Evolutionary conservation across 2,797 vertebrate genomes (phyloP), one percentile per base, ranked within the genome.

Genomic region (Kryptolebias ocellatus): DNA sequence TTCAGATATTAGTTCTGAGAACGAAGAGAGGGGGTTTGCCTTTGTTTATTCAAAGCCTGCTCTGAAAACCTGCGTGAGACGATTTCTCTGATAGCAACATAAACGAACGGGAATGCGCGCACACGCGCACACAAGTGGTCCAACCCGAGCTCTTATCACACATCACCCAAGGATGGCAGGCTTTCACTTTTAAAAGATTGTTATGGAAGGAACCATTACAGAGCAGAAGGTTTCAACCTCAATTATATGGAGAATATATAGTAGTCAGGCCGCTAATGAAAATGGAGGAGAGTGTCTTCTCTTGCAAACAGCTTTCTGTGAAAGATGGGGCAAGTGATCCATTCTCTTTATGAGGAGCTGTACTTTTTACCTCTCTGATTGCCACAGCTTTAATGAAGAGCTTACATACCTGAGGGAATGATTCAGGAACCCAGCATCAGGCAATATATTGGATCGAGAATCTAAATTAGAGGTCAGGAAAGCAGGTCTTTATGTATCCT

Each of bases 171-270:
- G 79, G 83, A 88, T 89, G 78, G 83, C 84, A 85, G 86, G 80
- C 84, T 84, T 87, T 85, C 78, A 84, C 81, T 90, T 86, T 87
- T 91, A 91, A 90, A 83, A 87, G 87, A 92, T 90, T 87, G 89
- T 92, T 92, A 92, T 91, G 85, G 90, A 93, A 88, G 84, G 87
- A 83, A 80, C 91, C 85, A 92, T 93, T 93, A 92, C 90, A 91
- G 88, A 90, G 88, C 88, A 89, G 73, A 72, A 88, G 89, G 89
- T 90, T 90, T 89, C 89, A 87, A 90, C 91, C 90, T 92, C 90
- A 92, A 92, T 92, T 93, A 92, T 86, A 84, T 81, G 78, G 84
- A 88, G 84, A 89, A 93, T 91, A 90, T 92, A 91, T 90, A 85
- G 87, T 87, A 88, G 90, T 90, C 89, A 85, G 80, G 64, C 70